Evolutionary conservation across 2,113 vertebrate species (phyloP).

Genomic region (Isurus oxyrinchus): DNA sequence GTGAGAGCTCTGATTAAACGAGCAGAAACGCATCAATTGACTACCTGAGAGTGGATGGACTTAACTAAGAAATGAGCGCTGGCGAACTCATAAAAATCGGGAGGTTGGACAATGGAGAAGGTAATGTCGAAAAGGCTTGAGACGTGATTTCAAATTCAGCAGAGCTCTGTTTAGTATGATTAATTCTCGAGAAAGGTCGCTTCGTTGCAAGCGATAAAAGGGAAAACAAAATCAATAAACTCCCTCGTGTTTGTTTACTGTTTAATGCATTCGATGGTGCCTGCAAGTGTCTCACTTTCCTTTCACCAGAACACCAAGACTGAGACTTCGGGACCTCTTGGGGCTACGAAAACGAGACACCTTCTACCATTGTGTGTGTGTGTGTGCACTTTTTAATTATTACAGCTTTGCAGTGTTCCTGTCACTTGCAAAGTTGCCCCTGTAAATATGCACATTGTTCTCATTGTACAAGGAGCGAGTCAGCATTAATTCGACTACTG

Average conservation of each 20-base stretch:
- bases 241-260: constrained; percentile 28
- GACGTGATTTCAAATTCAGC: background rate
- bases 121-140: background rate
- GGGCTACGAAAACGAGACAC: background rate
- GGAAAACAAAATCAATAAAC: constrained; percentile 32
- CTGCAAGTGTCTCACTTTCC: background rate
- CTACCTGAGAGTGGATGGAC: background rate
- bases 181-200: constrained; percentile 33
- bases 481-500: background rate
- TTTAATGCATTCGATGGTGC: constrained; percentile 14
- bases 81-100: background rate
- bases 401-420: background rate
- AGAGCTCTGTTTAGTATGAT: constrained; percentile 6
- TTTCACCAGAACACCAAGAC: background rate
- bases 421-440: background rate
- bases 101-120: background rate
- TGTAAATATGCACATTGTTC: background rate
- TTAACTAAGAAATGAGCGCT: background rate
- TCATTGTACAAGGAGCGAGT: background rate
- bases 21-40: background rate
- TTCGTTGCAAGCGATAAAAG: constrained; percentile 17
- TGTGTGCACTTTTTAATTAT: background rate
- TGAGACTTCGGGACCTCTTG: background rate
- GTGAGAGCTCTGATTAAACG: background rate
- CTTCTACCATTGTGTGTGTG: background rate